Evolutionary conservation across 2,797 vertebrate genomes (phyloP), one percentile per base, ranked within the genome.

Genomic region (Tenualosa thibaudeaui): DNA sequence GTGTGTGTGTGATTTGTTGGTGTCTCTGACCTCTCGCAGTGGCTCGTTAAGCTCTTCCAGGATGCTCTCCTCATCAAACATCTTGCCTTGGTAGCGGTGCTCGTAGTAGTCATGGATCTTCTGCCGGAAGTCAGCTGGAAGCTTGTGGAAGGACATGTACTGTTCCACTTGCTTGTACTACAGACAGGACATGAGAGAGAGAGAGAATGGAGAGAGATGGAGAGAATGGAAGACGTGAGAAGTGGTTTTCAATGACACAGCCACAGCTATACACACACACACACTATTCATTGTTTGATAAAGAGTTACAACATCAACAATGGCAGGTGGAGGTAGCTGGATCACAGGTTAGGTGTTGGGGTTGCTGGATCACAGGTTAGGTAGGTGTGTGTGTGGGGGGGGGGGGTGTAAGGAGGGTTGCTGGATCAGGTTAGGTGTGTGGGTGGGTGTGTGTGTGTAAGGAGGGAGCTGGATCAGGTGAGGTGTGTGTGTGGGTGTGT

Each of bases 71-170:
- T 99, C 98, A 0, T 99, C 98, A 0, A 99, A 99, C 98, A 99
- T 99, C 95, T 99, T 99, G 90, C 98, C 98, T 91, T 99, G 98
- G 95, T 99, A 99, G 58, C 98, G 94, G 90, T 99, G 98, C 90
- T 99, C 98, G 0, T 99, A 99, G 94, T 99, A 99, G 93, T 99
- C 98, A 0, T 99, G 98, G 93, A 99, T 97, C 91, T 97, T 98
- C 94, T 99, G 98, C 9, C 98, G 96, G 93, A 99, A 98, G 91
- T 99, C 98, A 0, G 98, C 97, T 0, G 98, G 97, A 86, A 99
- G 95, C 88, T 99, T 99, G 95, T 99, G 98, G 94, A 99, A 99
- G 86, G 98, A 99, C 98, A 99, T 99, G 92, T 99, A 99, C 93
- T 99, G 98, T 90, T 99, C 98, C 92, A 99, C 98, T 93, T 99